Conservation (phyloP, 2,113 vertebrate genomes). For the Ondatra zibethicus region DNA sequence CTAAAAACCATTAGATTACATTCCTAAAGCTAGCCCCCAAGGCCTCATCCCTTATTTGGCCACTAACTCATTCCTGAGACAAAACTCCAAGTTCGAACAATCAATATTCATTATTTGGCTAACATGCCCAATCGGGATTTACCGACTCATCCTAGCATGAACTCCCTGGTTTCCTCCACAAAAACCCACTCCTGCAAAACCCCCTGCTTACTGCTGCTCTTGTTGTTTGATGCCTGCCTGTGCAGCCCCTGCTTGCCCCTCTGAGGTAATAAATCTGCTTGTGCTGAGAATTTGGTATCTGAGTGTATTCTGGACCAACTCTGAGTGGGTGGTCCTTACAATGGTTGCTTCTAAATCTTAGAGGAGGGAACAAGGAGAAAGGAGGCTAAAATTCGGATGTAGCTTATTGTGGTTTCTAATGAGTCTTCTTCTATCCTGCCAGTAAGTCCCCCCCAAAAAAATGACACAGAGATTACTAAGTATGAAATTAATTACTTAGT, state of each 20-base stretch:
- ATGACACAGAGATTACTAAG: no score
- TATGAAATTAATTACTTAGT: no score
- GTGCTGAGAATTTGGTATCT: not conserved
- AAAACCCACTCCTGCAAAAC: not conserved
- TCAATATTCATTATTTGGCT: not conserved
- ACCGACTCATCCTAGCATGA: not conserved
- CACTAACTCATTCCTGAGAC: not conserved
- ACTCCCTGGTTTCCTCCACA: not conserved
- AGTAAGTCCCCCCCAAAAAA: not conserved
- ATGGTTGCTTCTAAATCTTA: not conserved
- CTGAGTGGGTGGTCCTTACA: not conserved
- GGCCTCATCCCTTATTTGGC: not conserved
- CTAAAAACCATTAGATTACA: not conserved
- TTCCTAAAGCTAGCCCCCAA: not conserved
- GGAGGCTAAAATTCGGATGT: constrained; percentile 1
- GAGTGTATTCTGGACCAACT: not conserved
- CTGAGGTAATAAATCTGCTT: not conserved
- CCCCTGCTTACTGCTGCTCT: not conserved
- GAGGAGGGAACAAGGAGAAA: not conserved
- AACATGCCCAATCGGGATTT: not conserved
- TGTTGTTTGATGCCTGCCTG: not conserved
- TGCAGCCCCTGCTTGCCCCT: not conserved
- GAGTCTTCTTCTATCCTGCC: not conserved
- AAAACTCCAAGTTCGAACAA: not conserved
- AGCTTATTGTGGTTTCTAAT: not conserved